Evolutionary conservation across 2,113 vertebrate species (phyloP).

Genomic region (Eurystomus gularis): DNA sequence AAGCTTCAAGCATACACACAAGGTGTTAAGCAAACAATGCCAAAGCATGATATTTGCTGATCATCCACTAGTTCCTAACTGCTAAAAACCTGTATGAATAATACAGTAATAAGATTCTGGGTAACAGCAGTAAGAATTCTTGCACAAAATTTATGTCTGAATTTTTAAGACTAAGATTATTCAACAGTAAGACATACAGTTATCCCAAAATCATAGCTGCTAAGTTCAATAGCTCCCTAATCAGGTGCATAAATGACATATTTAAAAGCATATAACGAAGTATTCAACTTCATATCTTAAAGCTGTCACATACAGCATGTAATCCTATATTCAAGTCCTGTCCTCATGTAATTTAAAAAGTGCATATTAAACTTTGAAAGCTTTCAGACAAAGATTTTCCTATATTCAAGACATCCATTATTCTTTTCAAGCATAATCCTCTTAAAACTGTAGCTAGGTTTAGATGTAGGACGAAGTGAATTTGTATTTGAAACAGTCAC

Average conservation of each 20-base stretch:
- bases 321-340: not conserved
- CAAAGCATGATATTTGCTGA: not conserved
- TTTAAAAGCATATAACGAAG: not conserved
- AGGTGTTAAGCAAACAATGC: not conserved
- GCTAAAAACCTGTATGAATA: not conserved
- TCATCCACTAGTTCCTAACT: not conserved
- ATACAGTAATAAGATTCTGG: not conserved
- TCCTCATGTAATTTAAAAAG: not conserved
- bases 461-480: not conserved
- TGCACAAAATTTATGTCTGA: not conserved
- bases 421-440: not conserved
- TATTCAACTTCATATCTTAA: not conserved
- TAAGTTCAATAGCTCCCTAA: not conserved
- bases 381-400: not conserved
- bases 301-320: not conserved
- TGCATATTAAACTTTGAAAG: not conserved
- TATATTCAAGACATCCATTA: not conserved
- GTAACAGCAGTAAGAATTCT: not conserved
- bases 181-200: not conserved
- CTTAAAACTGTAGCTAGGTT: not conserved
- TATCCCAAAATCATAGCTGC: not conserved
- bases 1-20: not conserved
- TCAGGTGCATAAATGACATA: not conserved
- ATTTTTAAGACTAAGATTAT: not conserved
- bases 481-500: not conserved